These are phyloP conservation scores for Tenebrio molitor DNA, from an alignment of 1,140 invertebrate species.

Conservation along the genomic window DNA sequence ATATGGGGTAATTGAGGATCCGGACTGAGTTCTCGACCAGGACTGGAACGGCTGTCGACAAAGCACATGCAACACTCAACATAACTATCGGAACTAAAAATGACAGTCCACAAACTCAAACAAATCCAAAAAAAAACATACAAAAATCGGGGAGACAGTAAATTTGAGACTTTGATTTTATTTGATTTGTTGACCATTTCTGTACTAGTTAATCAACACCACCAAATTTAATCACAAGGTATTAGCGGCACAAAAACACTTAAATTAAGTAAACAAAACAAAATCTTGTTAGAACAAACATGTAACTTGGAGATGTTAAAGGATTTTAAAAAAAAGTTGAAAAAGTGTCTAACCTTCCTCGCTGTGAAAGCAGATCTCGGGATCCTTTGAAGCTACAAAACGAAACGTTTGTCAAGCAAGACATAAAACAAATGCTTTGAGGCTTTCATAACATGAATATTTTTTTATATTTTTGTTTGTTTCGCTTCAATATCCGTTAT, in stretches of 20 bases:
- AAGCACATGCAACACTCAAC: constrained; percentile 60
- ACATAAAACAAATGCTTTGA: constrained; percentile 48
- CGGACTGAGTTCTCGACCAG: constrained; percentile 81
- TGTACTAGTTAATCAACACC: constrained; percentile 6
- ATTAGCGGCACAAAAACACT: not conserved
- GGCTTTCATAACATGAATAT: too few relatives aligned
- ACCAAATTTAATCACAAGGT: too few relatives aligned
- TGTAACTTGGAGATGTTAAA: not conserved
- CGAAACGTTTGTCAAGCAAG: constrained; percentile 48
- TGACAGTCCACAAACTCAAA: constrained; percentile 53
- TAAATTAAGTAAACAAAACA: constrained; percentile 49
- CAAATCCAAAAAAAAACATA: constrained; percentile 46
- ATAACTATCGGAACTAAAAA: constrained; percentile 43
- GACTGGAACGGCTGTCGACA: constrained; percentile 83
- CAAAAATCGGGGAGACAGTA: not conserved
- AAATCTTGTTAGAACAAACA: too few relatives aligned
- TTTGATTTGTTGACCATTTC: constrained; percentile 13
- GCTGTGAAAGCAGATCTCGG: constrained; percentile 65
- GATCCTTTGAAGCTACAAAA: constrained; percentile 72
- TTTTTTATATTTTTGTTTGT: too few relatives aligned
- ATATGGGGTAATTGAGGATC: constrained; percentile 87
- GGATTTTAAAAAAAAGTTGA: not conserved
- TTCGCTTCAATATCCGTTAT: too few relatives aligned
- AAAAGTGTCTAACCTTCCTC: constrained; percentile 66
- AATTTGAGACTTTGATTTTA: not conserved